A percentile compares a stretch with the other conserved stretches of the same genome.
Conservation (phyloP, 2,797 vertebrate genomes). For the Cottoperca gobio region DNA sequence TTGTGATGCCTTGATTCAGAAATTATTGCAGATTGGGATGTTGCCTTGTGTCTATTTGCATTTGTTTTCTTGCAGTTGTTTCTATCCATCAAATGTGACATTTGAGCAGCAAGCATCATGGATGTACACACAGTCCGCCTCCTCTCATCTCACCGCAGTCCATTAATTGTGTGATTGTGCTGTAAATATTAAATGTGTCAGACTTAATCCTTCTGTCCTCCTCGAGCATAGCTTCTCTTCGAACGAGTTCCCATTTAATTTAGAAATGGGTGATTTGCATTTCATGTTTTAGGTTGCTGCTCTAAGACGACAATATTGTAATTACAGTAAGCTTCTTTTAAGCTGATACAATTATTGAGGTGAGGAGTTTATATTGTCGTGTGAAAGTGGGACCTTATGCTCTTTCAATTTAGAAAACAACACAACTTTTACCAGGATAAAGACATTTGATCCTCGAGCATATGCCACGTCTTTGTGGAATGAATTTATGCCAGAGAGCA, state of each 20-base stretch:
- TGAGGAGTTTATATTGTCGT: constrained; percentile 69
- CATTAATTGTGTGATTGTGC: constrained; percentile 73
- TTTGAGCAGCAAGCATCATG: no score
- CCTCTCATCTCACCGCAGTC: no score
- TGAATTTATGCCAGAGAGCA: constrained; percentile 70
- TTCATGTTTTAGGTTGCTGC: constrained; percentile 69
- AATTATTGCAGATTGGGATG: neutral
- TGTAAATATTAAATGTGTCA: constrained; percentile 82
- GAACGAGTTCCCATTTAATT: constrained; percentile 81
- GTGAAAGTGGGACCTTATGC: constrained; percentile 80
- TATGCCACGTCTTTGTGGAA: constrained; percentile 73
- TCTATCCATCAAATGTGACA: no score
- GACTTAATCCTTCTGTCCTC: constrained; percentile 72
- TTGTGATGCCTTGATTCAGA: no score
- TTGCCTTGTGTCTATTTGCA: neutral
- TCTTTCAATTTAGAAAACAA: constrained; percentile 79
- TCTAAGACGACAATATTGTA: constrained; percentile 84
- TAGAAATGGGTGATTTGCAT: constrained; percentile 80
- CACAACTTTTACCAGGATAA: constrained; percentile 72
- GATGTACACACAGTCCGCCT: no score
- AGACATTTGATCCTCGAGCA: constrained; percentile 75
- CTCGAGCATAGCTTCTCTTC: constrained; percentile 55
- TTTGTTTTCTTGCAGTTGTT: neutral
- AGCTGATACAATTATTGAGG: constrained; percentile 84
- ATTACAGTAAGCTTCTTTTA: constrained; percentile 87